Evolutionary conservation across 2,888 invertebrate species (phyloP), one percentile per base, ranked within the genome.

Genomic region (Thereva unica): DNA sequence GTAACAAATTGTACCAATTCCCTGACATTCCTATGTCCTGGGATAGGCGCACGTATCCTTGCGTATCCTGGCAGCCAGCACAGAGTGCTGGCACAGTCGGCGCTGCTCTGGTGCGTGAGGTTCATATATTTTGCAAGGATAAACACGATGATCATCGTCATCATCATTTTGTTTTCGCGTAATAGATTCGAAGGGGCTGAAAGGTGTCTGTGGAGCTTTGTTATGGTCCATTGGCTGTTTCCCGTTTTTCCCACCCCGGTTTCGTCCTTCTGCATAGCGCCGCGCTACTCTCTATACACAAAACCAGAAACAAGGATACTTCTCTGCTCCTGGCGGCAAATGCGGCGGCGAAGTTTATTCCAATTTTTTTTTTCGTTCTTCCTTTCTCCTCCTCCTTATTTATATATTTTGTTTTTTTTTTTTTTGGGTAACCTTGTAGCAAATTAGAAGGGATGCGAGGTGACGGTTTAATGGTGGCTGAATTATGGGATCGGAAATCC

Each of bases 1-100:
- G 69, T 67, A 67, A 63, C 55, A 69, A 67, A 69, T 65, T 67
- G 65, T 61, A 12, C 49, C 59, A 67, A 67, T 59, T 64, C 59
- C 49, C 59, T 42, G 37, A 38, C 34, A 59, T 45, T 59, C 41
- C 49, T 3, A 35, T 50, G 41, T 61, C 50, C 35, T 41, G 12
- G 42, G 61, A 34, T 10, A 50, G 40, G 41, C 61, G 50, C 61
- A 61, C 61, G 61, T 61, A 50, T 9, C 52, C 35, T 35, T 52
- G 34, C 47, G 12, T n/a, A 47, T 8, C 9, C 6, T 42, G 42
- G 6, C 42, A 42, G 42, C 42, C 42, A 42, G 42, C 42, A 4
- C n/a, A 42, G 23, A 23, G 23, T 23, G 23, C 23, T 42, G 4
- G 23, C 50, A 50, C 9, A 38, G 61, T 34, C 50, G 4, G 23